A percentile compares a stretch with the other conserved stretches of the same genome.
These are phyloP conservation scores for Astropecten irregularis DNA, from an alignment of 53 echinoderm and acorn worm species.

Conservation along the genomic window DNA sequence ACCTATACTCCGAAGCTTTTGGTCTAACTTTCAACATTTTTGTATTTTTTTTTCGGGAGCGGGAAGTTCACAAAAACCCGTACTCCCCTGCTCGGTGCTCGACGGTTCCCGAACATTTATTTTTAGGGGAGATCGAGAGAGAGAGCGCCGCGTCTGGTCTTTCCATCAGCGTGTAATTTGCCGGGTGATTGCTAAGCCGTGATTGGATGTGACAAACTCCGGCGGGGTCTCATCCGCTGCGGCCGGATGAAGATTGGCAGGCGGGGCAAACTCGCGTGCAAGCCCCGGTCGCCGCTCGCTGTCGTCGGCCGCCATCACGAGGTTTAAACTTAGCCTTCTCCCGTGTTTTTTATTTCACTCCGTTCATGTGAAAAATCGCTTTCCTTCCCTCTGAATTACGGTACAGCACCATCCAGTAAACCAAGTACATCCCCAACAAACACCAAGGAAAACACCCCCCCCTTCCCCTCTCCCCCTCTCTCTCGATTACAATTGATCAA, in stretches of 20 bases:
- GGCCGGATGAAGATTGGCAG: constrained; percentile 33
- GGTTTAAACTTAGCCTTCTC: not conserved
- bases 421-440: too few species aligned
- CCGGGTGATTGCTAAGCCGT: not conserved
- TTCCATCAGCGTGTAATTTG: constrained; percentile 31
- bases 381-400: not conserved
- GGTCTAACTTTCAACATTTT: too few species aligned
- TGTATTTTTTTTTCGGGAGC: too few species aligned
- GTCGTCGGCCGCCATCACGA: too few species aligned
- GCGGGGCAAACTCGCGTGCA: constrained; percentile 37
- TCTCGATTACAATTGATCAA: too few species aligned
- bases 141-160: constrained; percentile 11
- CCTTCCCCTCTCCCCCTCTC: too few species aligned
- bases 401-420: not conserved
- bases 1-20: too few species aligned
- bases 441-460: too few species aligned
- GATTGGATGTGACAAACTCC: constrained; percentile 40
- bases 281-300: not conserved
- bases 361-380: constrained; percentile 40
- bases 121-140: too few species aligned
- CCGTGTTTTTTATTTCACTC: not conserved
- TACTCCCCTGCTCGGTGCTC: too few species aligned
- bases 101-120: too few species aligned
- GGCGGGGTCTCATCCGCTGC: constrained; percentile 13
- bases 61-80: too few species aligned